Base-by-base conservation (phyloP, 1,140 invertebrate genomes). In the Achroia grisella region DNA sequence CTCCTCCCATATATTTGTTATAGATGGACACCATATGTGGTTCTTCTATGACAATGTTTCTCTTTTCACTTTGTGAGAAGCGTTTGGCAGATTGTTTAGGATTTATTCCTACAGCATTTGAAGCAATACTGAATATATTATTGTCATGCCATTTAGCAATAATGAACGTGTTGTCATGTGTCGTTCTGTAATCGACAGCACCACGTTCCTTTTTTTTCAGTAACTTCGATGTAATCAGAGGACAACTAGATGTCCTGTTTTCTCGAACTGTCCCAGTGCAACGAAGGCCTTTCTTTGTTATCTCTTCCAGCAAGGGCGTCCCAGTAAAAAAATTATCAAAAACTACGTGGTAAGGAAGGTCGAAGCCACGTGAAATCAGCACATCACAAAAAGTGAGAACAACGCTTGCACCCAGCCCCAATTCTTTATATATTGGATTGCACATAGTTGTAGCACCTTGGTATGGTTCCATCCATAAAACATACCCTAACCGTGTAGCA, bases 191-290 rank as follows among this genome's bases (percentile, higher is more conserved):
- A 61, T 65, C 54, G 45, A 65, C 40, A 59, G 59, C 46, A 60
- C 64, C 68, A 52, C 68, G 52, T 56, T 67, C 61, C n/a, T 62
- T 67, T 57, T 66, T 71, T 62, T 62, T 65, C 51, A 70, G 42
- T 56, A 54, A 51, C 52, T 67, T 71, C 43, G 49, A 58, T 54
- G 57, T 52, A 55, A 54, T 54, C 44, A 70, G 56, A 55, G 66
- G 66, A 61, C 62, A 65, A 51, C 43, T 66, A 53, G 56, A 62
- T 55, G 55, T 57, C 41, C 62, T 56, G 52, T 71, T 71, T 62
- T 67, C 67, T 55, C 66, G 60, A 53, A 64, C 44, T 48, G 67
- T 71, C 39, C 60, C 67, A 56, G 63, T 70, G 52, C 51, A 56
- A 59, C 57, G 56, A 48, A 60, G 52, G 41, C 52, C 52, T 56